Conservation (phyloP, 92 coral and sea anemone genomes). For the Phenganax stokvisi region DNA sequence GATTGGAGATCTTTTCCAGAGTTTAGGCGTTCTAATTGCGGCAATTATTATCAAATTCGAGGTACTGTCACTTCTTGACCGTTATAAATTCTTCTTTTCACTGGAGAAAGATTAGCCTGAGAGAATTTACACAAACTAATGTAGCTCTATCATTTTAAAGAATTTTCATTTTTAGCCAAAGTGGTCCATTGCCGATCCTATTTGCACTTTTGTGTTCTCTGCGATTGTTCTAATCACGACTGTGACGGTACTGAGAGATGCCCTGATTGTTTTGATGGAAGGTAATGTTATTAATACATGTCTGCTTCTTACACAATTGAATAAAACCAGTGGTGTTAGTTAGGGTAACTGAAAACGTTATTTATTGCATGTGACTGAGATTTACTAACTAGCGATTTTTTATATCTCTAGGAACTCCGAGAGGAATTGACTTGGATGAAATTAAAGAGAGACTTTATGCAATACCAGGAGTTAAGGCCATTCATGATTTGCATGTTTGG, state of each 20-base stretch:
- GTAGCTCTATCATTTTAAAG: no score
- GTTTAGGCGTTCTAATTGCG: conserved; percentile 85
- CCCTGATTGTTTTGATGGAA: conserved; percentile 90
- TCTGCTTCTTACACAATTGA: not conserved
- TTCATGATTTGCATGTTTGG: conserved; percentile 97
- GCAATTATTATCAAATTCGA: conserved; percentile 83
- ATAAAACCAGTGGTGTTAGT: no score
- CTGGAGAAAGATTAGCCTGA: no score
- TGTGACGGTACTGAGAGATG: conserved; percentile 84
- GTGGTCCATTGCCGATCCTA: conserved; percentile 96
- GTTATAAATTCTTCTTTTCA: no score
- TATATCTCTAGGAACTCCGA: conserved; percentile 67
- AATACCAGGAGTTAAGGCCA: conserved; percentile 77
- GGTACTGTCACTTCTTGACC: conserved; percentile 39
- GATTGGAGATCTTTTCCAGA: conserved; percentile 89
- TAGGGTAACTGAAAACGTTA: no score
- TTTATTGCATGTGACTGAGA: no score
- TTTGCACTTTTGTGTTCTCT: conserved; percentile 89
- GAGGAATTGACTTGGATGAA: conserved; percentile 68
- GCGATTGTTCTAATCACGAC: conserved; percentile 81
- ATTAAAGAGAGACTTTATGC: conserved; percentile 63
- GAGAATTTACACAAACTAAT: not conserved
- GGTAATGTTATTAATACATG: conserved; percentile 47
- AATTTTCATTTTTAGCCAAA: conserved; percentile 60
- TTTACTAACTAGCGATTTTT: not conserved